Percentiles rank a stretch among this genome's conserved stretches.
These are phyloP conservation scores for Asobara japonica DNA, from an alignment of 1,140 invertebrate species.

Conservation along the genomic window DNA sequence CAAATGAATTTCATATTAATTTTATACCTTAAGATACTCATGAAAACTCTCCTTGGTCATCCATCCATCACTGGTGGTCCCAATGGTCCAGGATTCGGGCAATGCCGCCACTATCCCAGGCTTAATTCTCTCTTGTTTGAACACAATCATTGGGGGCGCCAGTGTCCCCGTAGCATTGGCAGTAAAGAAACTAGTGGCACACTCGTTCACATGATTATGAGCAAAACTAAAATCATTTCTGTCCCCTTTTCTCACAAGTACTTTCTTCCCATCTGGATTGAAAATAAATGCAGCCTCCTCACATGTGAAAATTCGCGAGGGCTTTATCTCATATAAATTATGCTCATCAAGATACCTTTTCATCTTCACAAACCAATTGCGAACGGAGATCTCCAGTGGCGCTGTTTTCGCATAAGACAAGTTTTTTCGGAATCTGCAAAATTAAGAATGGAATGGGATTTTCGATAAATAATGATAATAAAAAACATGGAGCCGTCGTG, in stretches of 20 bases:
- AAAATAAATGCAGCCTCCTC: conserved; percentile 51
- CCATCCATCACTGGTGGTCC: not conserved
- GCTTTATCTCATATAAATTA: conserved; percentile 20
- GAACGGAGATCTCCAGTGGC: not conserved
- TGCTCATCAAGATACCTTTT: conserved; percentile 3
- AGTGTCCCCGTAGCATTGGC: conserved; percentile 40
- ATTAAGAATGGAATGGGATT: no score
- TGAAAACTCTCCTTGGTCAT: conserved; percentile 1
- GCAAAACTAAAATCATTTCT: conserved; percentile 47
- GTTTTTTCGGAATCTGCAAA: not conserved
- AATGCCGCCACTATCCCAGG: conserved; percentile 35
- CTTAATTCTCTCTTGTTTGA: conserved; percentile 41
- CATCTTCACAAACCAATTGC: not conserved
- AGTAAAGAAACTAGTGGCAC: conserved; percentile 46
- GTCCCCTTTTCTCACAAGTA: conserved; percentile 48
- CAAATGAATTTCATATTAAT: no score
- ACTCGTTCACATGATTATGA: conserved; percentile 49
- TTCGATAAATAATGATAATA: no score
- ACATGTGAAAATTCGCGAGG: conserved; percentile 47
- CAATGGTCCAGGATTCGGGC: conserved; percentile 44
- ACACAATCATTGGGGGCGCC: conserved; percentile 44
- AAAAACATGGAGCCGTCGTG: no score
- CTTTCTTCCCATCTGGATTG: conserved; percentile 44
- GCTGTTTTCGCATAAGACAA: not conserved
- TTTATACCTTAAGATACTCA: not conserved